A percentile compares a stretch with the other conserved stretches of the same genome.
phyloP scores from a whole-genome alignment of 2,888 invertebrate genomes.

The Camptogramma bilineatum region DNA sequence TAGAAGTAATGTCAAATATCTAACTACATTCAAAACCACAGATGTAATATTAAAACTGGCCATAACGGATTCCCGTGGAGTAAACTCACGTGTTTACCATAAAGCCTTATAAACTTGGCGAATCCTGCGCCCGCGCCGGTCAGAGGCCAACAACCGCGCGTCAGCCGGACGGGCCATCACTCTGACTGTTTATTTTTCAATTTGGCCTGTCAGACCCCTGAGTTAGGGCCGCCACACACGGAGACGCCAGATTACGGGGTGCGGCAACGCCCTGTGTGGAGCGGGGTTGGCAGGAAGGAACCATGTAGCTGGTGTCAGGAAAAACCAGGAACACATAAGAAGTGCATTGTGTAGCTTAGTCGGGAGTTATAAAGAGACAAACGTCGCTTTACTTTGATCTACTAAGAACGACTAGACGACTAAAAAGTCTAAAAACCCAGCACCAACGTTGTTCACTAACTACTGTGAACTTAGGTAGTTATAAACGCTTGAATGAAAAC shows the following conservation, averaged over 20 bases:
- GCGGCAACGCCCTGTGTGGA: conserved; percentile 46
- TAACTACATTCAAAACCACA: no score
- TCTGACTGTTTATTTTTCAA: conserved; percentile 84
- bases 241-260: conserved; percentile 75
- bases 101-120: conserved; percentile 32
- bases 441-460: no score
- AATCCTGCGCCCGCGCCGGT: conserved; percentile 29
- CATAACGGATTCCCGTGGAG: no score
- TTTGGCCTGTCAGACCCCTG: conserved; percentile 75
- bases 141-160: conserved; percentile 70
- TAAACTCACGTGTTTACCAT: not conserved
- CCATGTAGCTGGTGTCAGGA: no score
- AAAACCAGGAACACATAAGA: not conserved
- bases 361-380: no score
- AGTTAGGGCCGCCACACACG: conserved; percentile 84
- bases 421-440: no score
- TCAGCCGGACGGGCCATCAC: conserved; percentile 67
- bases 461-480: no score
- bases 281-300: conserved; percentile 26
- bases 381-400: no score
- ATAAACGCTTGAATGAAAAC: no score
- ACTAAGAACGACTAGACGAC: no score
- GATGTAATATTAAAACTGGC: no score
- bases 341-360: not conserved
- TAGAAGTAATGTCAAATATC: no score